Percentiles rank a stretch among this genome's conserved stretches.
Evolutionary conservation across 2,113 vertebrate genomes (phyloP).

Genomic region (Phrynosoma platyrhinos): DNA sequence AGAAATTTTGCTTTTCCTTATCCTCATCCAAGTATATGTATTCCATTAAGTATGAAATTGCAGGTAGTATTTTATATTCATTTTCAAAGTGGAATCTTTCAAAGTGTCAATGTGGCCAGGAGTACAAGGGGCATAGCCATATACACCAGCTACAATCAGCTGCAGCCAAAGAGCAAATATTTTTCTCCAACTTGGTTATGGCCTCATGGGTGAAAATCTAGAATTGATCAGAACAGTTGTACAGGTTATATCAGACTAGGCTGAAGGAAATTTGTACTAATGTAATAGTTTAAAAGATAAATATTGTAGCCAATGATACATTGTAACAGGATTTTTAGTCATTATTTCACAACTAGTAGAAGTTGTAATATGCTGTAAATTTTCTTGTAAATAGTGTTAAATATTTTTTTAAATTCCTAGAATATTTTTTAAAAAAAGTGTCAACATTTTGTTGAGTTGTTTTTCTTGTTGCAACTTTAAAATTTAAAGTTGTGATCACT

Average conservation of each 20-base stretch:
- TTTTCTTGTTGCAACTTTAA: not conserved
- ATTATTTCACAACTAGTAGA: slow-evolving; percentile 36
- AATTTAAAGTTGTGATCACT: not conserved
- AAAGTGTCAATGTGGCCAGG: slow-evolving; percentile 33
- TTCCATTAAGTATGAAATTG: slow-evolving; percentile 27
- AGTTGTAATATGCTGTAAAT: slow-evolving; percentile 24
- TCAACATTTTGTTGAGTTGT: slow-evolving; percentile 2
- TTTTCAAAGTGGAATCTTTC: slow-evolving; percentile 14
- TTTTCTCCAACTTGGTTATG: slow-evolving; percentile 26
- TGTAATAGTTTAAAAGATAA: not conserved
- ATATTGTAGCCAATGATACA: not conserved
- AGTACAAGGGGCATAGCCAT: slow-evolving; percentile 51
- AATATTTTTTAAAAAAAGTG: slow-evolving; percentile 15
- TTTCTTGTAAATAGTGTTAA: slow-evolving; percentile 42
- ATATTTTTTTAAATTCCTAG: slow-evolving; percentile 31
- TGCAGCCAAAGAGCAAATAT: slow-evolving; percentile 31
- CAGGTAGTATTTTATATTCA: slow-evolving; percentile 16
- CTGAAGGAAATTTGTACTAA: not conserved
- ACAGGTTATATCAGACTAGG: slow-evolving; percentile 1
- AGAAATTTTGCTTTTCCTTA: slow-evolving; percentile 12
- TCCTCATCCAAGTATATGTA: not conserved
- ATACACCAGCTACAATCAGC: slow-evolving; percentile 12
- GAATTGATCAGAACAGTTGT: accelerated
- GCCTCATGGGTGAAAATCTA: not conserved
- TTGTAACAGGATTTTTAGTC: slow-evolving; percentile 25